A percentile compares a stretch with the other conserved stretches of the same genome.
Conservation (phyloP, 2,113 vertebrate genomes). For the Callocephalon fimbriatum region DNA sequence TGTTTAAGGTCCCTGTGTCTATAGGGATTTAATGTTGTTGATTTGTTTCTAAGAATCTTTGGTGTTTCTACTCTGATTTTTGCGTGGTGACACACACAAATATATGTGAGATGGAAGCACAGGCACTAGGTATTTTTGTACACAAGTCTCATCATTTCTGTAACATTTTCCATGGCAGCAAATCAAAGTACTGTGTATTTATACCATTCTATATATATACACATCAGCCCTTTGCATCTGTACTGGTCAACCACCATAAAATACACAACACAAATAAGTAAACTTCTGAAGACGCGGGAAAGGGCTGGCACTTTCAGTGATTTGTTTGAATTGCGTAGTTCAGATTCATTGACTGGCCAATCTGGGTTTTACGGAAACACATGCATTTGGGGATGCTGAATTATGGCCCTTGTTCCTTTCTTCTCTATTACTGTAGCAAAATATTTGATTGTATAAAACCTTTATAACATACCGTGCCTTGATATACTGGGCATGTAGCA, state of each 20-base stretch:
- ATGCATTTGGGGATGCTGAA: neutral
- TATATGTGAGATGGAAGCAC: neutral
- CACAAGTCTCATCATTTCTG: neutral
- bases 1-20: neutral
- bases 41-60: neutral
- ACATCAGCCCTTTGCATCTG: neutral
- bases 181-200: constrained; percentile 36
- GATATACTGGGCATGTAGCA: constrained; percentile 21
- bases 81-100: neutral
- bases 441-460: constrained; percentile 51
- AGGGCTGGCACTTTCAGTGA: neutral
- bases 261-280: constrained; percentile 25
- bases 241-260: neutral
- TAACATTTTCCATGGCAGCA: constrained; percentile 26
- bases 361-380: constrained; percentile 5
- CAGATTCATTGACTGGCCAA: neutral
- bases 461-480: neutral
- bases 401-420: constrained; percentile 9
- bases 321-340: constrained; percentile 38
- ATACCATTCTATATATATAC: constrained; percentile 1
- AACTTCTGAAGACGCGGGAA: constrained; percentile 40
- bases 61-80: neutral
- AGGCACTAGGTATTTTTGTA: neutral
- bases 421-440: constrained; percentile 7
- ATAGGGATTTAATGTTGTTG: neutral